Conservation (phyloP, 2,888 invertebrate species). For the Hetaerina titia region DNA sequence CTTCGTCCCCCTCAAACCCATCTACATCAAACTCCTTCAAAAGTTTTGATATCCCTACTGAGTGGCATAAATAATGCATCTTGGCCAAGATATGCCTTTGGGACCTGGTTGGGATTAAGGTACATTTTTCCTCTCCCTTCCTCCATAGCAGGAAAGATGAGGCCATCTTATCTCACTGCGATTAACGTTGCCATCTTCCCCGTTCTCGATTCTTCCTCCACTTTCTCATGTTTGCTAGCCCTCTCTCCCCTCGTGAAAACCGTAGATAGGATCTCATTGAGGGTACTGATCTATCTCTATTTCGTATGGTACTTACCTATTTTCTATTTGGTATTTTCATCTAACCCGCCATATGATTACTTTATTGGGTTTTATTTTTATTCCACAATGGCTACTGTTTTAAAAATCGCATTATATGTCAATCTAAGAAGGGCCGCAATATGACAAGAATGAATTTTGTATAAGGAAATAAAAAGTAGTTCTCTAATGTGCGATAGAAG, state of each 20-base stretch:
- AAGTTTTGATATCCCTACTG: slow-evolving; percentile 61
- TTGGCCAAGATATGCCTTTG: slow-evolving; percentile 28
- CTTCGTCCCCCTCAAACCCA: neutral
- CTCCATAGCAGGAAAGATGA: neutral
- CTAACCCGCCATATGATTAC: too few relatives aligned
- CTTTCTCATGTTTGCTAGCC: neutral
- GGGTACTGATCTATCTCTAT: neutral
- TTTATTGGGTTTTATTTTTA: too few relatives aligned
- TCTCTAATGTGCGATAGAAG: too few relatives aligned
- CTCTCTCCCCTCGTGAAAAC: neutral
- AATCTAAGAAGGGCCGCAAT: too few relatives aligned
- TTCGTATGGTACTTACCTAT: neutral
- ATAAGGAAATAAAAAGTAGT: too few relatives aligned
- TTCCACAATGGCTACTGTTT: too few relatives aligned
- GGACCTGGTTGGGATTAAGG: neutral
- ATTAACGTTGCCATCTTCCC: slow-evolving; percentile 3
- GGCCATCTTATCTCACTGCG: neutral
- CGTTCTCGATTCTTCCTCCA: neutral
- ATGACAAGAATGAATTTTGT: too few relatives aligned
- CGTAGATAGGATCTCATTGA: neutral
- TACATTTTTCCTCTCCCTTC: neutral
- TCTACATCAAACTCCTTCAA: slow-evolving; percentile 52
- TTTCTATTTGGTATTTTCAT: neutral
- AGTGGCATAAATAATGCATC: slow-evolving; percentile 66
- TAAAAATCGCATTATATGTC: too few relatives aligned